A percentile compares a stretch with the other conserved stretches of the same genome.
Evolutionary conservation across 2,797 vertebrate genomes (phyloP).

Genomic region (Manis crassicaudata): DNA sequence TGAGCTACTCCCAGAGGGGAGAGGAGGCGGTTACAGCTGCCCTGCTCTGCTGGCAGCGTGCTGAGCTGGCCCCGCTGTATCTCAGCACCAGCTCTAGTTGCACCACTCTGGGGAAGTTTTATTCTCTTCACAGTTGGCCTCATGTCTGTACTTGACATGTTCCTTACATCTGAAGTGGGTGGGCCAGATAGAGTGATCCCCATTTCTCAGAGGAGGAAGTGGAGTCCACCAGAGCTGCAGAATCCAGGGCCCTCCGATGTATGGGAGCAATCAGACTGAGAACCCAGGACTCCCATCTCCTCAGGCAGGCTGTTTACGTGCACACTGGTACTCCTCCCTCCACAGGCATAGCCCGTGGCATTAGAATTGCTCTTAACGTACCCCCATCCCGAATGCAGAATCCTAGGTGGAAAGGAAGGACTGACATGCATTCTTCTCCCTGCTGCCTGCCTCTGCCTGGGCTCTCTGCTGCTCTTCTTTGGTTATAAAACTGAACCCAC

Average conservation of each 20-base stretch:
- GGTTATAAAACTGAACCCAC: background rate
- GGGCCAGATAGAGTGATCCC: background rate
- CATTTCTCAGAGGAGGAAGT: background rate
- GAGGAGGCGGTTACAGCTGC: background rate
- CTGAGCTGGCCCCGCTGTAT: background rate
- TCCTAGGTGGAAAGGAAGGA: background rate
- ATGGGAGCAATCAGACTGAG: background rate
- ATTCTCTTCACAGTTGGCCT: conserved; percentile 14
- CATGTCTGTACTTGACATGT: background rate
- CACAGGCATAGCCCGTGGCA: background rate
- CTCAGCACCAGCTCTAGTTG: background rate
- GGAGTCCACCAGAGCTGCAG: background rate
- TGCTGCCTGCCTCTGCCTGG: background rate
- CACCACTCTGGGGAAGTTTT: background rate
- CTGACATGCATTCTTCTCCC: background rate
- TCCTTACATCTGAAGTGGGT: background rate
- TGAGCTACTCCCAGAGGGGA: background rate
- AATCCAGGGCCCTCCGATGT: background rate
- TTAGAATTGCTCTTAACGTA: background rate
- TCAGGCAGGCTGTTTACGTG: background rate
- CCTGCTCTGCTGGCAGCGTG: background rate
- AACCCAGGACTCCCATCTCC: background rate
- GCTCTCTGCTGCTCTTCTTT: background rate
- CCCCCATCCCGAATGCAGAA: background rate
- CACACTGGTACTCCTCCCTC: background rate